Evolutionary conservation across 2,888 invertebrate species (phyloP).

Genomic region (Belgica antarctica): DNA sequence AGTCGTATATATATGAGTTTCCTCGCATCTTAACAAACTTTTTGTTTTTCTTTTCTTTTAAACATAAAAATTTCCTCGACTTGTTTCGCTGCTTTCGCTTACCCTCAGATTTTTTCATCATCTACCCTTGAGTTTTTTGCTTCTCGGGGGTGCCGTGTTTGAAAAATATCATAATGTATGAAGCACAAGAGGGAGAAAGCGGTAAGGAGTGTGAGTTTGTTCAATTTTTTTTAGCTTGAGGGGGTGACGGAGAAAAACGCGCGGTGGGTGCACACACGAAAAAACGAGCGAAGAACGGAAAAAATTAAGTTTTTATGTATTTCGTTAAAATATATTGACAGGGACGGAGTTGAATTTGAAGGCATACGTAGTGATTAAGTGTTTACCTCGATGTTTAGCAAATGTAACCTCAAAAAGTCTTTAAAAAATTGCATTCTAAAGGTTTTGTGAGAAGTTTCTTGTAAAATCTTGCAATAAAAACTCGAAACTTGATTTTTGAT

Average conservation of each 20-base stretch:
- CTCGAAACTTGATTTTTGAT: too few relatives aligned
- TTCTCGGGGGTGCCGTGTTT: slow-evolving; percentile 29
- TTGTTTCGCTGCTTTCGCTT: background rate
- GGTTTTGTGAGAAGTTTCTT: too few relatives aligned
- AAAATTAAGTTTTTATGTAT: slow-evolving; percentile 26
- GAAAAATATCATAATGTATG: slow-evolving; percentile 25
- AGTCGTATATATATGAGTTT: slow-evolving; percentile 10
- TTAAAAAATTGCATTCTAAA: too few relatives aligned
- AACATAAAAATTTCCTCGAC: slow-evolving; percentile 13
- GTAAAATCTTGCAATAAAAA: too few relatives aligned
- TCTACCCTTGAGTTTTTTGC: slow-evolving; percentile 20
- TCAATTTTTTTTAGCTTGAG: slow-evolving; percentile 12
- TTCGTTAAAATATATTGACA: background rate
- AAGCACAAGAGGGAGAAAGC: background rate
- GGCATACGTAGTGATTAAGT: background rate
- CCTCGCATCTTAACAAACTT: slow-evolving; percentile 16
- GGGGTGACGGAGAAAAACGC: slow-evolving; percentile 17
- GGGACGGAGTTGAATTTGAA: background rate
- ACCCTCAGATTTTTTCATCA: slow-evolving; percentile 40
- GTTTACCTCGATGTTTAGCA: too few relatives aligned
- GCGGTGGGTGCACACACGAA: slow-evolving; percentile 15
- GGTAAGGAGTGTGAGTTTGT: slow-evolving; percentile 9
- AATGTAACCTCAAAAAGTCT: too few relatives aligned
- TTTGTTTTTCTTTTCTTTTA: slow-evolving; percentile 23
- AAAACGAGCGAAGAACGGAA: background rate